phyloP scores from a whole-genome alignment of 64 coral and sea anemone species.

The Stichodactyla helianthus region DNA sequence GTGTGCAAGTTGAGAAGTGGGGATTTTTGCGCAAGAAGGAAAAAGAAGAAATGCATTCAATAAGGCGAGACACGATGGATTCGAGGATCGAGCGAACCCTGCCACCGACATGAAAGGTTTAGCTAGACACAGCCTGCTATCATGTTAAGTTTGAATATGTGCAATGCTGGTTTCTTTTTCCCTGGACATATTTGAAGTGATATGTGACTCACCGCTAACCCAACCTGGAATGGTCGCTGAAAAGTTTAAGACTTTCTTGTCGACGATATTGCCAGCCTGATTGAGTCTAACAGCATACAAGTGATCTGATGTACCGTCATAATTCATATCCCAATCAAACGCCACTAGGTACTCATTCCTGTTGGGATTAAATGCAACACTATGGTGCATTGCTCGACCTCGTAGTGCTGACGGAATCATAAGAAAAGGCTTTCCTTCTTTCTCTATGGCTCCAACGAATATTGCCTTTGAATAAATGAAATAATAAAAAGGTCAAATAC shows the following conservation, averaged over 20 bases:
- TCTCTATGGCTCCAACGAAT: constrained; percentile 30
- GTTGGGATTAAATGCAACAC: constrained; percentile 51
- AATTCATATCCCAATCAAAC: constrained; percentile 67
- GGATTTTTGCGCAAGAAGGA: no score
- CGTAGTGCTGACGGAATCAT: constrained; percentile 38
- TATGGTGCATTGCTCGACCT: constrained; percentile 66
- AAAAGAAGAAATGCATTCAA: no score
- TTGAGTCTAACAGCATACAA: constrained; percentile 53
- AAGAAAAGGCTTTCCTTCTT: constrained; percentile 28
- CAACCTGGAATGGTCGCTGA: constrained; percentile 57
- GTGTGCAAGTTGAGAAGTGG: no score
- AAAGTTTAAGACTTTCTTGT: constrained; percentile 50
- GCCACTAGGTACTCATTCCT: constrained; percentile 70
- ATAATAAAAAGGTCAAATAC: not conserved
- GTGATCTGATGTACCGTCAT: constrained; percentile 56
- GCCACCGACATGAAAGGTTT: no score
- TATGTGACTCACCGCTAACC: constrained; percentile 32
- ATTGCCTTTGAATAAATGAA: not conserved
- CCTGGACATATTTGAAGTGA: no score
- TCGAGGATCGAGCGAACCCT: no score
- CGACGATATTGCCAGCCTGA: constrained; percentile 21
- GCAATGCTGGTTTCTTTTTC: no score
- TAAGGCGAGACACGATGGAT: no score
- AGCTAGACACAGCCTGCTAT: no score
- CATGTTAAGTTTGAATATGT: no score